Evolutionary conservation across 2,888 invertebrate species (phyloP), one percentile per base, ranked within the genome.

Genomic region (Erpobdella octoculata): DNA sequence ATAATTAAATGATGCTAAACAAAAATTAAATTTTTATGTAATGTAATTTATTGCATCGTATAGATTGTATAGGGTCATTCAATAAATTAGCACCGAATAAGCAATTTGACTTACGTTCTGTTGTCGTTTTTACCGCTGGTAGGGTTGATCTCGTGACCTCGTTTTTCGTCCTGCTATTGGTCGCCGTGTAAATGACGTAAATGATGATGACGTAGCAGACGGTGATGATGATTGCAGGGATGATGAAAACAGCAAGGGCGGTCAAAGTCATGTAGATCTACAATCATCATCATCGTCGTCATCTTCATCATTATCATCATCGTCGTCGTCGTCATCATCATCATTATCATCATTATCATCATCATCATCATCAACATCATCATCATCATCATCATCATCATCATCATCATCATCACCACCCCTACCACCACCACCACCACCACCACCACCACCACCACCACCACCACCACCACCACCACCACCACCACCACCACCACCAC

Each of bases 201-300:
- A 94, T 92, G 78, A 94, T 94, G 78, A 93, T 89, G 21, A 90
- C 89, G 83, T 95, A 94, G 82, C 94, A 95, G 18, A 89, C 89
- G 8, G 91, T 89, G 74, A 94, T 94, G 76, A 93, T 90, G 68
- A 93, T 79, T 0, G 93, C 91, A 0, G 95, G 95, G 37, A 92
- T 85, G 66, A 91, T 88, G 84, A 94, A 93, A 37, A 94, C 87
- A 75, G 89, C 88, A 53, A 90, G 84, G 1, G 92, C 89, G 5
- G 93, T 90, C 58, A 79, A 68, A 0, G 79, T 79, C 6, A 81
- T 36, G 71, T 80, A 81, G 3, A 80, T 41, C 81, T 82, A 78
- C 21, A 62, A 62, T 33, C 62, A 9, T 9, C 28, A 62, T 62
- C 76, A 77, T 6, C 35, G 1, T 62, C n/a, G 18, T 61, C 25